These are phyloP conservation scores for Fabriciana adippe DNA, from an alignment of 2,888 invertebrate species.

Conservation along the genomic window DNA sequence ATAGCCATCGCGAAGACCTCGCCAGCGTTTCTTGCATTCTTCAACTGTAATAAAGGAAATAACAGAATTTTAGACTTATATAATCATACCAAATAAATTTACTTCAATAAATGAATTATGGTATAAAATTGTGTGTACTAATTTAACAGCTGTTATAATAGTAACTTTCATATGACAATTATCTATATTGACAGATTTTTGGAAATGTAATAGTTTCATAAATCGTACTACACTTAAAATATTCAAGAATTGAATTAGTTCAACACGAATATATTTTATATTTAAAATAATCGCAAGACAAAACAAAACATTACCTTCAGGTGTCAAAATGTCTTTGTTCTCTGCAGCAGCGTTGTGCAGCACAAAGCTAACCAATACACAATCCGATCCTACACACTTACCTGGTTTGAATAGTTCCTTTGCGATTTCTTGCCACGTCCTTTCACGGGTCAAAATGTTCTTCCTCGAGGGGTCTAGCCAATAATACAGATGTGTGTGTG, in stretches of 20 bases:
- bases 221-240: too few relatives aligned
- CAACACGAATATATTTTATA: background rate
- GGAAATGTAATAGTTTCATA: too few relatives aligned
- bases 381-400: slow-evolving; percentile 42
- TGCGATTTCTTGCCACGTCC: slow-evolving; percentile 75
- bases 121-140: too few relatives aligned
- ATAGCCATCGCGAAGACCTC: slow-evolving; percentile 79
- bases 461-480: slow-evolving; percentile 68
- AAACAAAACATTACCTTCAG: background rate
- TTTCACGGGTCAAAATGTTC: slow-evolving; percentile 67
- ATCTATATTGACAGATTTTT: too few relatives aligned
- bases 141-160: too few relatives aligned
- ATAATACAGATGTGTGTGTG: slow-evolving; percentile 68
- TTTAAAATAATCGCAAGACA: background rate
- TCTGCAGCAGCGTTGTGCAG: slow-evolving; percentile 55
- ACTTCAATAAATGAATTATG: background rate
- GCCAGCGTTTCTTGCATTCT: slow-evolving; percentile 82
- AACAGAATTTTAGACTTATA: background rate
- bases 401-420: slow-evolving; percentile 67
- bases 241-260: too few relatives aligned
- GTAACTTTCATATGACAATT: too few relatives aligned
- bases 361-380: slow-evolving; percentile 45
- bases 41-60: slow-evolving; percentile 65
- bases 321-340: slow-evolving; percentile 5
- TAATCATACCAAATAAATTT: background rate